Evolutionary conservation across 2,797 vertebrate genomes (phyloP).

Genomic region (Leucoraja ocellata): DNA sequence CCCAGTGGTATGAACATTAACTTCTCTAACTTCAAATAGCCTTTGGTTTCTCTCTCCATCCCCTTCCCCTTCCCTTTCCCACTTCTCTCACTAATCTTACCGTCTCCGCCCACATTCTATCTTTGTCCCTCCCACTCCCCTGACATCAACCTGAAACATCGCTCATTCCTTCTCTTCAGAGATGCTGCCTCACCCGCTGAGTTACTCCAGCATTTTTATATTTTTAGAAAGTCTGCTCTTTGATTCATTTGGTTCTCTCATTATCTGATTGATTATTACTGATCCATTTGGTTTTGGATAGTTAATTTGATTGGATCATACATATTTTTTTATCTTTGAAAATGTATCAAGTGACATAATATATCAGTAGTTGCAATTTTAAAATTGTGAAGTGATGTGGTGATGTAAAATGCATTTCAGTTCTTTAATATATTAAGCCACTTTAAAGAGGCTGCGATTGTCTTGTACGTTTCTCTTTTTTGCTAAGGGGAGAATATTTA

Average conservation of each 20-base stretch:
- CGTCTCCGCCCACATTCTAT: too few species aligned
- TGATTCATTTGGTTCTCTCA: conserved; percentile 46
- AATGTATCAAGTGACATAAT: not conserved
- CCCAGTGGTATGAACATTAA: too few species aligned
- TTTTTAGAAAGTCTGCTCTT: conserved; percentile 55
- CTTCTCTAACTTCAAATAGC: too few species aligned
- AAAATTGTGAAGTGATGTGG: not conserved
- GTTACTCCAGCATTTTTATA: conserved; percentile 34
- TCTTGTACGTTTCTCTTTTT: not conserved
- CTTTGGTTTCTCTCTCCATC: too few species aligned
- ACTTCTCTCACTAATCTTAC: too few species aligned
- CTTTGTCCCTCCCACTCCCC: too few species aligned
- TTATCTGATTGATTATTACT: conserved; percentile 57
- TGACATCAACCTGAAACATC: too few species aligned
- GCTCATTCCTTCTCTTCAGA: too few species aligned
- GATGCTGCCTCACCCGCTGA: too few species aligned
- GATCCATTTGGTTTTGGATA: conserved; percentile 59
- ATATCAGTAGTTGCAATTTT: not conserved
- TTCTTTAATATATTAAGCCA: not conserved
- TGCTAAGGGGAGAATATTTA: not conserved
- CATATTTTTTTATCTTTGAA: conserved; percentile 50
- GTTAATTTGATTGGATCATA: conserved; percentile 54
- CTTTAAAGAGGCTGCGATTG: not conserved
- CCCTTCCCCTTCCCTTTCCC: too few species aligned
- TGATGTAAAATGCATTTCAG: not conserved